phyloP scores from a whole-genome alignment of 2,888 invertebrate genomes.

The Pheosia tremula region DNA sequence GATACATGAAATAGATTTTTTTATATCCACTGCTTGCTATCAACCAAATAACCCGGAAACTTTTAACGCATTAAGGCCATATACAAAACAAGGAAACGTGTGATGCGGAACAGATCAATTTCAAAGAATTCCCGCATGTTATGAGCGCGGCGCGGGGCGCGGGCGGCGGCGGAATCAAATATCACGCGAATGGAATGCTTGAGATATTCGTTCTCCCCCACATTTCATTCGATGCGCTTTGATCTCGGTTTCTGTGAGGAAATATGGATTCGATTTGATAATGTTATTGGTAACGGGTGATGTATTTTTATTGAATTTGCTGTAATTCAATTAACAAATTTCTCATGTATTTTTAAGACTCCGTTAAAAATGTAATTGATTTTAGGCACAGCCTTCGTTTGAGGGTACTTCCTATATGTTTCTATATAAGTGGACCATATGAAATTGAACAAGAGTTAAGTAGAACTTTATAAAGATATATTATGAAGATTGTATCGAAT shows the following conservation, averaged over 20 bases:
- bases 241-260: not conserved
- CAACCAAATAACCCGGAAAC: not conserved
- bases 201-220: not conserved
- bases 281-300: constrained; percentile 2
- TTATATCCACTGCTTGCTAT: not conserved
- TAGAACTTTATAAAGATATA: too few relatives aligned
- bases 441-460: too few relatives aligned
- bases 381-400: too few relatives aligned
- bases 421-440: too few relatives aligned
- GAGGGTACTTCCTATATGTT: too few relatives aligned
- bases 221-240: not conserved
- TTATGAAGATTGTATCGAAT: too few relatives aligned
- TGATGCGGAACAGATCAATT: constrained; percentile 2
- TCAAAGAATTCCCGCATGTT: not conserved
- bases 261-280: constrained; percentile 2
- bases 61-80: not conserved
- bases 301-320: not conserved
- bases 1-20: not conserved
- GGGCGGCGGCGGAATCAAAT: not conserved
- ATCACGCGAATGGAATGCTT: not conserved
- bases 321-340: not conserved
- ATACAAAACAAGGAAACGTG: not conserved
- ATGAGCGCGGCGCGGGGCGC: not conserved
- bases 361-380: too few relatives aligned
- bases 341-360: too few relatives aligned